Conservation (phyloP, 2,113 vertebrate genomes). For the Quiscalus mexicanus region DNA sequence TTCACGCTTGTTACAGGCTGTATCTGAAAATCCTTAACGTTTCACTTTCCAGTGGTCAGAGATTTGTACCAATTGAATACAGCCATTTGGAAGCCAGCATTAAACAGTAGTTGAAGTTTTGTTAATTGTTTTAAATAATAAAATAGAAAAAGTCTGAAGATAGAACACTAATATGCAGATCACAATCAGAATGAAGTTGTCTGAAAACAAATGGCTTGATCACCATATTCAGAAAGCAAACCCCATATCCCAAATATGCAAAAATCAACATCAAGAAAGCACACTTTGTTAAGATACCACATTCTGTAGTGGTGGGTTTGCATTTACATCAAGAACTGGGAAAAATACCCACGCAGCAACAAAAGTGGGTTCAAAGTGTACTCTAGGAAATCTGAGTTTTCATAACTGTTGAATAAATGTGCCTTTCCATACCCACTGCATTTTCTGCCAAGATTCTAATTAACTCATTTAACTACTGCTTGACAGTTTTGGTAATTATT, state of each 20-base stretch:
- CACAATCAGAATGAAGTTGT: not conserved
- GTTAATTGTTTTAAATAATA: not conserved
- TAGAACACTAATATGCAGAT: not conserved
- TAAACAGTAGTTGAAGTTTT: not conserved
- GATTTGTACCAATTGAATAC: not conserved
- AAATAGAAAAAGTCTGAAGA: not conserved
- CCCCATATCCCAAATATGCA: not conserved
- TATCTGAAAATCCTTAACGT: not conserved
- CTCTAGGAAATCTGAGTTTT: slow-evolving; percentile 5
- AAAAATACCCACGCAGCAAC: slow-evolving; percentile 18
- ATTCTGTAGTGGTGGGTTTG: not conserved
- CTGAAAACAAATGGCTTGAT: not conserved
- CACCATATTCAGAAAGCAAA: not conserved
- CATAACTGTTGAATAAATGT: slow-evolving; percentile 36
- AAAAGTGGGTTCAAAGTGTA: slow-evolving; percentile 19
- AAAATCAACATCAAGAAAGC: not conserved
- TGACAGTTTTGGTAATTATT: slow-evolving; percentile 43
- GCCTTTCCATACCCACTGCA: not conserved
- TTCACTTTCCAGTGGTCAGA: not conserved
- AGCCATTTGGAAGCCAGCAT: not conserved
- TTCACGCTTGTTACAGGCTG: not conserved
- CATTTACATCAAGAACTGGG: slow-evolving; percentile 36
- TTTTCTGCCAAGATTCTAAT: slow-evolving; percentile 43
- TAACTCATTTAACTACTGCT: slow-evolving; percentile 27
- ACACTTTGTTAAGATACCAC: not conserved